Evolutionary conservation across 2,113 vertebrate genomes (phyloP).

Genomic region (sheep (Ovis aries)): DNA sequence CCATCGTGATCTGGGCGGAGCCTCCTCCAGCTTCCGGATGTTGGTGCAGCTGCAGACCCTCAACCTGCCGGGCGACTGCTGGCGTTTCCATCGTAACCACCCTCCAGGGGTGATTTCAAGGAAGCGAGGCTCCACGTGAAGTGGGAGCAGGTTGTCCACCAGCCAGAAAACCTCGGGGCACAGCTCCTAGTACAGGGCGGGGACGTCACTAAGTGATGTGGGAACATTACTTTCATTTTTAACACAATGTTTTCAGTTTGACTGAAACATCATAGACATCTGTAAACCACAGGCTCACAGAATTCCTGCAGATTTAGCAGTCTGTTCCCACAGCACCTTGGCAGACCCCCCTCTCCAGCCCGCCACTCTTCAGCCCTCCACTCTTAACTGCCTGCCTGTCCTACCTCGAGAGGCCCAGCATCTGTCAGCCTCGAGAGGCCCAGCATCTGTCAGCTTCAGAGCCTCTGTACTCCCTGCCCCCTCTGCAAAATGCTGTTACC

Average conservation of each 20-base stretch:
- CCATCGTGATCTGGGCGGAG: background rate
- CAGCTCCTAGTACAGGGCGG: background rate
- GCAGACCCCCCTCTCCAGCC: background rate
- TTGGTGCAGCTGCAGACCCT: background rate
- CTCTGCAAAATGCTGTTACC: background rate
- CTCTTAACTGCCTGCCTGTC: background rate
- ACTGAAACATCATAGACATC: background rate
- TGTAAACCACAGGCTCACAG: background rate
- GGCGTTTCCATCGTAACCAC: rapidly evolving
- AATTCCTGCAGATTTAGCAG: background rate
- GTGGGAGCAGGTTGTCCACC: background rate
- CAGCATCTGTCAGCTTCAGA: background rate
- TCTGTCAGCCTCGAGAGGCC: background rate
- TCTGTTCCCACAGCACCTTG: background rate
- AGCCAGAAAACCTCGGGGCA: background rate
- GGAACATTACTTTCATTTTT: background rate
- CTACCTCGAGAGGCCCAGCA: background rate
- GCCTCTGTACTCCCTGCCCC: background rate
- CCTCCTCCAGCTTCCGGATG: background rate
- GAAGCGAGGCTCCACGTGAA: background rate
- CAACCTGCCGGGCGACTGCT: background rate
- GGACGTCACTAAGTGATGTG: background rate
- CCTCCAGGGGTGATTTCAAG: background rate
- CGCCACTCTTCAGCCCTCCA: background rate
- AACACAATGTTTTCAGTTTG: background rate